Evolutionary conservation across 2,888 invertebrate genomes (phyloP).

Genomic region (Melanargia galathea): DNA sequence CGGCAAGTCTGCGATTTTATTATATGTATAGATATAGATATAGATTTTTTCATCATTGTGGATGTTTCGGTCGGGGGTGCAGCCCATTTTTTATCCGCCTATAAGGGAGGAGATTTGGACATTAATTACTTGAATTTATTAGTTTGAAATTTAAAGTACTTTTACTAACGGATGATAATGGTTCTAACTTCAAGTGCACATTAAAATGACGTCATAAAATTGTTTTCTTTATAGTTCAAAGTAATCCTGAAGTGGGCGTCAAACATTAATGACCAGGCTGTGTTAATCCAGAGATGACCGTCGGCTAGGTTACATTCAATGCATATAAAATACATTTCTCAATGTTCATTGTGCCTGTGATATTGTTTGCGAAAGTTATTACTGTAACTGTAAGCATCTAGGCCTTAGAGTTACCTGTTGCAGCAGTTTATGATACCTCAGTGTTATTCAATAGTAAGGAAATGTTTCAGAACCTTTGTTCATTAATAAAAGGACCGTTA

Average conservation of each 20-base stretch:
- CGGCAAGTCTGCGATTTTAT: too few relatives aligned
- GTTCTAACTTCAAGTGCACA: neutral
- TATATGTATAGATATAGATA: too few relatives aligned
- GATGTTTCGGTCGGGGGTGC: too few relatives aligned
- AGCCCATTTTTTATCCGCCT: too few relatives aligned
- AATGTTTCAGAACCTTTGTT: neutral
- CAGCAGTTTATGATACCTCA: neutral
- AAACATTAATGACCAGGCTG: constrained; percentile 17
- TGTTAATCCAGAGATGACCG: constrained; percentile 24
- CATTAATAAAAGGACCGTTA: constrained; percentile 9
- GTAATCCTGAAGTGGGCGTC: constrained; percentile 16
- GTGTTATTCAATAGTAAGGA: constrained; percentile 5
- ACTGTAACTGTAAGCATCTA: constrained; percentile 30
- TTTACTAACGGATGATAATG: neutral
- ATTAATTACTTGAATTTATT: too few relatives aligned
- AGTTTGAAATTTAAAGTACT: neutral
- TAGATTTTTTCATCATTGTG: too few relatives aligned
- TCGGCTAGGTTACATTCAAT: constrained; percentile 16
- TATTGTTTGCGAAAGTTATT: constrained; percentile 52
- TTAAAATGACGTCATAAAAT: constrained; percentile 2
- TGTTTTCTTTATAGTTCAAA: constrained; percentile 9
- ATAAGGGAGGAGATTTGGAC: too few relatives aligned
- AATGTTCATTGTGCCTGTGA: constrained; percentile 52
- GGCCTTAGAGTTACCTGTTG: constrained; percentile 16
- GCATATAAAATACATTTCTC: constrained; percentile 24